Evolutionary conservation across 1,140 invertebrate species (phyloP).

Genomic region (Calliphora vicina): DNA sequence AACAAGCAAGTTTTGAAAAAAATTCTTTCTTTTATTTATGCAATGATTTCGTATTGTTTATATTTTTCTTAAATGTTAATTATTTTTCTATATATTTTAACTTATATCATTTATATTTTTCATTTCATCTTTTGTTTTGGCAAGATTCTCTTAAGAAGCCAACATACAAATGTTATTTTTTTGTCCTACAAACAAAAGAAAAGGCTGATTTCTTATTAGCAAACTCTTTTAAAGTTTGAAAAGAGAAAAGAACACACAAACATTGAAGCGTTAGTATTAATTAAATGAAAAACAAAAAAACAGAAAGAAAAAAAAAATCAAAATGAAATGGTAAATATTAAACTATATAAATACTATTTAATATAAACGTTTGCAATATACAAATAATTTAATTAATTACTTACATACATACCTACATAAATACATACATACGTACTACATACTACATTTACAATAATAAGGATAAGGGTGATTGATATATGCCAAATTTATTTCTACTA

Average conservation of each 20-base stretch:
- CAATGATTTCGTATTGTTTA: neutral
- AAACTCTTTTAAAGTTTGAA: neutral
- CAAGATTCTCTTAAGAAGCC: neutral
- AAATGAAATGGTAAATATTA: conserved; percentile 18
- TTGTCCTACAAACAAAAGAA: neutral
- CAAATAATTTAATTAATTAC: neutral
- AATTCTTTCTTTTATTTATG: neutral
- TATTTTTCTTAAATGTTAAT: neutral
- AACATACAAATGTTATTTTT: too few relatives aligned
- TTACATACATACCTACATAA: too few relatives aligned
- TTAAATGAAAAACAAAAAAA: neutral
- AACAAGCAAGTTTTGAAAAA: conserved; percentile 26
- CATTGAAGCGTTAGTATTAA: neutral
- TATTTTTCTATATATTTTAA: neutral
- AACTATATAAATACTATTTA: too few relatives aligned
- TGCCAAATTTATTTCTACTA: neutral
- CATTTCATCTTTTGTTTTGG: conserved; percentile 19
- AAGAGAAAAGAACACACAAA: neutral
- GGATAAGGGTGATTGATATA: conserved; percentile 13
- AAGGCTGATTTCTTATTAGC: neutral
- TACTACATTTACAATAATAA: neutral
- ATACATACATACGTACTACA: too few relatives aligned
- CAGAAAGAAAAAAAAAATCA: neutral
- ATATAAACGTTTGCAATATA: neutral
- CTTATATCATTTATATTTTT: conserved; percentile 22